Evolutionary conservation across 2,888 invertebrate genomes (phyloP).

Genomic region (Drosophila helvetica): DNA sequence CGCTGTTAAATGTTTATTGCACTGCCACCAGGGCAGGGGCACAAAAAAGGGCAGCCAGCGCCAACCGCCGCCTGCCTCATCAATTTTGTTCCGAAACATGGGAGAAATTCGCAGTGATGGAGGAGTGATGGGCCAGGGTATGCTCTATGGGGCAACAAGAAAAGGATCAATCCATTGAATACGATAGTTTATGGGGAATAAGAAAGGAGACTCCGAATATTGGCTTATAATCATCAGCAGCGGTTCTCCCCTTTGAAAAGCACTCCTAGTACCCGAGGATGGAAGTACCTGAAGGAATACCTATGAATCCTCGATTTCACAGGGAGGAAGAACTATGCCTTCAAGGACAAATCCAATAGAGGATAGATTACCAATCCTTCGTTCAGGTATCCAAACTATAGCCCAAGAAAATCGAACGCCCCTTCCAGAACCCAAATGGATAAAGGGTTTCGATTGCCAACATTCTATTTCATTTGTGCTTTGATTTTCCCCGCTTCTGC

Average conservation of each 20-base stretch:
- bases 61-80: slow-evolving; percentile 54
- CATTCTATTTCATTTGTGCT: slow-evolving; percentile 8
- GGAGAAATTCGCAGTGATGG: not conserved
- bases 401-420: not conserved
- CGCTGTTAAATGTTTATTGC: slow-evolving; percentile 69
- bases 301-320: too few relatives aligned
- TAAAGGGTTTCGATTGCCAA: slow-evolving; percentile 3
- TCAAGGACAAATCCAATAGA: not conserved
- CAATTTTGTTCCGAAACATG: slow-evolving; percentile 52
- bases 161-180: not conserved
- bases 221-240: not conserved
- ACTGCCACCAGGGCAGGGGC: slow-evolving; percentile 1
- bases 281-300: too few relatives aligned
- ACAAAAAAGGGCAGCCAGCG: slow-evolving; percentile 17
- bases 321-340: too few relatives aligned
- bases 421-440: not conserved
- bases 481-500: slow-evolving; percentile 21
- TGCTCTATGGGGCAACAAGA: not conserved
- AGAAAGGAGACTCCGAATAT: not conserved
- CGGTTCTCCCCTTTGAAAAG: not conserved
- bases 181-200: not conserved
- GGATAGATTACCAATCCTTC: not conserved
- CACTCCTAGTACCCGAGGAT: too few relatives aligned
- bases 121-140: not conserved
- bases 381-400: not conserved